A percentile compares a stretch with the other conserved stretches of the same genome.
Evolutionary conservation across 2,113 vertebrate genomes (phyloP).

Genomic region (Pelecanoides urinatrix): DNA sequence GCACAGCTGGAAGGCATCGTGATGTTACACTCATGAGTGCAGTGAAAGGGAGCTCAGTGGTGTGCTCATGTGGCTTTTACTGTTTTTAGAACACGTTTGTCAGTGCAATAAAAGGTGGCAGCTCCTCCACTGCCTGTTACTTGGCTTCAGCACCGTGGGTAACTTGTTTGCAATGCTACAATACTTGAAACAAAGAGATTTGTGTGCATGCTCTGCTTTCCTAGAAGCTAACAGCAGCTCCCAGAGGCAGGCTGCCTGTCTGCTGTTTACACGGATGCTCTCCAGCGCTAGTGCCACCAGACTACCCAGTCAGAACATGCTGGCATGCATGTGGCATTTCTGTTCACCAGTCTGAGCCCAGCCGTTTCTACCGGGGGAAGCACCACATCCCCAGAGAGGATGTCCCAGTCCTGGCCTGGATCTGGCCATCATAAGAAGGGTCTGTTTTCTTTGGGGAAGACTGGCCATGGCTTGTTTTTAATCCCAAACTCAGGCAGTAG

Average conservation of each 20-base stretch:
- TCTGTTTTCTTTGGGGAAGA: neutral
- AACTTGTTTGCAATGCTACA: neutral
- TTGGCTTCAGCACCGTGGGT: neutral
- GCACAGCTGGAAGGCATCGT: neutral
- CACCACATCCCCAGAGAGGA: no score
- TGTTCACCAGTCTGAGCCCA: neutral
- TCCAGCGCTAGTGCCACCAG: neutral
- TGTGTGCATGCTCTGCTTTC: neutral
- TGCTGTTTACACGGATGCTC: neutral
- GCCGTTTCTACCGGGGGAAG: neutral
- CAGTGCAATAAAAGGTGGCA: neutral
- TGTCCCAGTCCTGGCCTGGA: neutral
- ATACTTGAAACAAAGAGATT: neutral
- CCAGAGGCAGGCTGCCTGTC: neutral
- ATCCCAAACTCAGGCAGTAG: neutral
- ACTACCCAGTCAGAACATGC: neutral
- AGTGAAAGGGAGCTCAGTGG: neutral
- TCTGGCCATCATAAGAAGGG: neutral
- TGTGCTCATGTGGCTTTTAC: neutral
- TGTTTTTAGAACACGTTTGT: neutral
- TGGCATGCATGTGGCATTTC: neutral
- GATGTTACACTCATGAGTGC: no score
- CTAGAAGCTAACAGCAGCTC: neutral
- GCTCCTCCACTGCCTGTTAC: neutral
- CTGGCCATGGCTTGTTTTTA: neutral